A percentile compares a stretch with the other conserved stretches of the same genome.
Evolutionary conservation across 2,113 vertebrate species (phyloP).

Genomic region (Periophthalmodon schlosseri): DNA sequence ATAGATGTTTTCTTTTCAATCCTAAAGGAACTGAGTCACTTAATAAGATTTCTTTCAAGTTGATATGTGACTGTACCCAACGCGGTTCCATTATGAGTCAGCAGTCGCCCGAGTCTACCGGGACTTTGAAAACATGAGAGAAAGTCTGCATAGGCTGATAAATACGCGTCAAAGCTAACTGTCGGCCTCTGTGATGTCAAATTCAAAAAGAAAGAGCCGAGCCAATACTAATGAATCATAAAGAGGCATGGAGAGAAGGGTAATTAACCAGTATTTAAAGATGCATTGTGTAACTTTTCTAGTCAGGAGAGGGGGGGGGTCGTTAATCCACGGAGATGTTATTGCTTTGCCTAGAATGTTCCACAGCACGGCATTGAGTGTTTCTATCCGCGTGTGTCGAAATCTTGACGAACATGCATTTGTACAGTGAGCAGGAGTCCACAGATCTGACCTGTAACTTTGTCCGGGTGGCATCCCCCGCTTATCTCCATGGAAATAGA

Average conservation of each 20-base stretch:
- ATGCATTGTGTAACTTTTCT: no score
- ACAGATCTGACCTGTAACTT: no score
- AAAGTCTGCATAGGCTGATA: constrained; percentile 47
- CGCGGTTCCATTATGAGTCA: constrained; percentile 41
- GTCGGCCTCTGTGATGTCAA: neutral
- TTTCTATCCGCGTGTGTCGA: no score
- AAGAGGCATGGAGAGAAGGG: neutral
- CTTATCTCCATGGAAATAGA: no score
- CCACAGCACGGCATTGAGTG: no score
- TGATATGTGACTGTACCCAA: constrained; percentile 16
- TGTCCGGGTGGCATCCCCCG: no score
- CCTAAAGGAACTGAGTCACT: constrained; percentile 18
- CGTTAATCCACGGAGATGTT: no score
- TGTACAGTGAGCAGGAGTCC: no score
- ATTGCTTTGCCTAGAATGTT: no score
- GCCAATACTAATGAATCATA: neutral
- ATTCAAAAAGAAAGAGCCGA: neutral
- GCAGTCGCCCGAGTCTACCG: constrained; percentile 23
- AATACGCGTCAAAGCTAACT: constrained; percentile 16
- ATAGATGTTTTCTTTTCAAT: constrained; percentile 43
- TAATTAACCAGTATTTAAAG: neutral
- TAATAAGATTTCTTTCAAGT: constrained; percentile 17
- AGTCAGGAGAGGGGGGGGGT: no score
- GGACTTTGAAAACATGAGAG: constrained; percentile 35
- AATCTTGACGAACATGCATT: no score